Conservation (phyloP, 2,113 vertebrate genomes). For the Pelecanus crispus region DNA sequence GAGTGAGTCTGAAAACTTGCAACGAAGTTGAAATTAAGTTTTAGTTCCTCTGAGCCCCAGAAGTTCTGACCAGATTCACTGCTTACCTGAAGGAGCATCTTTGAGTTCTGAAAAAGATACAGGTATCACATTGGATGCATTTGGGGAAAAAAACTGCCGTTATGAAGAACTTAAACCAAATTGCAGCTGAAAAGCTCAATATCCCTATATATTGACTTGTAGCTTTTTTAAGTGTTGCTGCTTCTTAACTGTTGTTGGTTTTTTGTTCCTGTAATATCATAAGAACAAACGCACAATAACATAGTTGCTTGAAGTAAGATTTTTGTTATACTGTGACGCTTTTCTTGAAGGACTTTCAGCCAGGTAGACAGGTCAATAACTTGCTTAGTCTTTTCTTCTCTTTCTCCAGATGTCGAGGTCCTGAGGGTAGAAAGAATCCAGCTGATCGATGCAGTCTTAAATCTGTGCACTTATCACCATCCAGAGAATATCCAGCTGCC, state of each 20-base stretch:
- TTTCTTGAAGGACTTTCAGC: neutral
- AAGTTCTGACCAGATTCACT: neutral
- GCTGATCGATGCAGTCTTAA: slow-evolving; percentile 93
- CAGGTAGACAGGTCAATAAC: slow-evolving; percentile 2
- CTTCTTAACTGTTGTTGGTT: neutral
- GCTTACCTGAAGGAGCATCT: neutral
- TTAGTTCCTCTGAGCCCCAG: neutral
- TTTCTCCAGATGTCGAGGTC: slow-evolving; percentile 86
- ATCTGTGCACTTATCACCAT: slow-evolving; percentile 97
- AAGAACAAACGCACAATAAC: slow-evolving; percentile 1
- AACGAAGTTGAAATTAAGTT: neutral
- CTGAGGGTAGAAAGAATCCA: slow-evolving; percentile 93
- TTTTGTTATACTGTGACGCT: neutral
- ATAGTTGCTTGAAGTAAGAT: slow-evolving; percentile 17
- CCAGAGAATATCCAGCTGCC: slow-evolving; percentile 98
- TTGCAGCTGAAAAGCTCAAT: neutral
- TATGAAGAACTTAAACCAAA: neutral
- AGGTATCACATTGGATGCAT: neutral
- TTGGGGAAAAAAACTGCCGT: neutral
- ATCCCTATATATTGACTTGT: neutral
- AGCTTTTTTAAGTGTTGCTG: neutral
- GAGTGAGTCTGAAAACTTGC: neutral
- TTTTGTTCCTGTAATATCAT: neutral
- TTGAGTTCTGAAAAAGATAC: neutral
- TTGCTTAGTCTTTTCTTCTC: slow-evolving; percentile 13